phyloP scores from a whole-genome alignment of 2,888 invertebrate genomes.

The Trichogramma dendrolimi region DNA sequence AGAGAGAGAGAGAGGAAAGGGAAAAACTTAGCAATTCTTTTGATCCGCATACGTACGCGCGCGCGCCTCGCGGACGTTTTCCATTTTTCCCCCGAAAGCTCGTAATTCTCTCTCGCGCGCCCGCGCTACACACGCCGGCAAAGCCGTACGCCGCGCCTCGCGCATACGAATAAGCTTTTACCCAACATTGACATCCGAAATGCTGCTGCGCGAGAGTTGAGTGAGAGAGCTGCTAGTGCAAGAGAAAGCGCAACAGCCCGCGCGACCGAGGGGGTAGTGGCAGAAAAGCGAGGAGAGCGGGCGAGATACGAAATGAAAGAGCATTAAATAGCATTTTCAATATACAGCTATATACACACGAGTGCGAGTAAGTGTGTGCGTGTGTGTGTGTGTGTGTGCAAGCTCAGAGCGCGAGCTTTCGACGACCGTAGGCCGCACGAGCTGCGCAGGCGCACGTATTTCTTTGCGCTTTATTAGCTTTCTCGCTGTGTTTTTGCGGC shows the following conservation, averaged over 20 bases:
- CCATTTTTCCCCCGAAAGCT: not conserved
- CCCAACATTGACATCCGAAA: too few species aligned
- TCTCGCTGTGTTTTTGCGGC: not conserved
- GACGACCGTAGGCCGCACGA: not conserved
- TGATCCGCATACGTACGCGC: slow-evolving; percentile 34
- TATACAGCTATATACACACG: not conserved
- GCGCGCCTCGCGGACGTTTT: slow-evolving; percentile 5
- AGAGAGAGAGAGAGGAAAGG: too few species aligned
- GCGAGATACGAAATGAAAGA: slow-evolving; percentile 31
- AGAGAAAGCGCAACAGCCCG: too few species aligned
- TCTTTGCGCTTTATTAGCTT: slow-evolving; percentile 14
- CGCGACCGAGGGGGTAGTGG: too few species aligned
- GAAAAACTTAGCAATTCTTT: not conserved
- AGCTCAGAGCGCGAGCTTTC: not conserved
- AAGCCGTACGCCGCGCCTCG: not conserved
- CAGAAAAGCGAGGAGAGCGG: not conserved
- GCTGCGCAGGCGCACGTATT: not conserved
- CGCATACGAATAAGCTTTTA: not conserved
- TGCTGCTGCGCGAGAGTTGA: not conserved
- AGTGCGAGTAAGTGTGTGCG: too few species aligned
- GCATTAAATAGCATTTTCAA: slow-evolving; percentile 31
- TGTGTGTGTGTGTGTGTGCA: too few species aligned
- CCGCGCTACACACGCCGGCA: not conserved
- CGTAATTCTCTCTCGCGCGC: too few species aligned
- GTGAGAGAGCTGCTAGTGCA: too few species aligned